phyloP scores from a whole-genome alignment of 2,797 vertebrate species.

The Micromesistius poutassou region DNA sequence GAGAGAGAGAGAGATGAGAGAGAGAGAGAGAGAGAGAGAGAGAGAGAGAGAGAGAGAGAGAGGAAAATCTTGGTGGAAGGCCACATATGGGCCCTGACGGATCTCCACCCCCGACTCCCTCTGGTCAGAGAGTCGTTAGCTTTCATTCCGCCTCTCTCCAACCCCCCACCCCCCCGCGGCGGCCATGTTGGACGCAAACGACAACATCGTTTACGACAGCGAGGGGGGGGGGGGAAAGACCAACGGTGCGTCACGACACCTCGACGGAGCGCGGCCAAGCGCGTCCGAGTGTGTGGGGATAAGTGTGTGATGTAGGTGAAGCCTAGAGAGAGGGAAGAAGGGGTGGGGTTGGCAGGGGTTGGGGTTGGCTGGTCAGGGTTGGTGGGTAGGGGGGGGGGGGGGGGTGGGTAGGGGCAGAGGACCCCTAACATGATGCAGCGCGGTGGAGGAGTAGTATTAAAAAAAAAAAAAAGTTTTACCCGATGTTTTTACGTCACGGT shows the following conservation, averaged over 20 bases:
- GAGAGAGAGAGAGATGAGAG: too few relatives aligned
- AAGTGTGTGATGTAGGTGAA: neutral
- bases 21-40: too few relatives aligned
- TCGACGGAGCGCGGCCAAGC: conserved; percentile 10
- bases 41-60: too few relatives aligned
- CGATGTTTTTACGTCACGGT: conserved; percentile 52
- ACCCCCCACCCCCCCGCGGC: too few relatives aligned
- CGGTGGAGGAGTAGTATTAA: conserved; percentile 25
- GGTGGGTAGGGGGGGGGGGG: too few relatives aligned
- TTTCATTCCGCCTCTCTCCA: neutral
- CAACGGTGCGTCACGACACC: conserved; percentile 5
- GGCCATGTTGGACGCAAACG: conserved; percentile 4
- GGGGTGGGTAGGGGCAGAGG: too few relatives aligned
- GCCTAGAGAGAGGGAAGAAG: neutral
- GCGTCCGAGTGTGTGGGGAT: neutral
- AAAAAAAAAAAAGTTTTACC: conserved; percentile 10
- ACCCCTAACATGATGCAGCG: conserved; percentile 14
- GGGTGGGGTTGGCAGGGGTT: neutral
- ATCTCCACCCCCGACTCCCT: conserved; percentile 25
- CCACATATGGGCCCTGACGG: conserved; percentile 26
- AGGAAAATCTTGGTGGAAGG: conserved; percentile 15
- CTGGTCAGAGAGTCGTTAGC: conserved; percentile 23
- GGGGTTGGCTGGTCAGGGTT: too few relatives aligned
- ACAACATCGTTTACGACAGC: conserved; percentile 9
- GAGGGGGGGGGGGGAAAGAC: conserved; percentile 21